Conservation (phyloP, 2,113 vertebrate species). For the Penelope pileata region DNA sequence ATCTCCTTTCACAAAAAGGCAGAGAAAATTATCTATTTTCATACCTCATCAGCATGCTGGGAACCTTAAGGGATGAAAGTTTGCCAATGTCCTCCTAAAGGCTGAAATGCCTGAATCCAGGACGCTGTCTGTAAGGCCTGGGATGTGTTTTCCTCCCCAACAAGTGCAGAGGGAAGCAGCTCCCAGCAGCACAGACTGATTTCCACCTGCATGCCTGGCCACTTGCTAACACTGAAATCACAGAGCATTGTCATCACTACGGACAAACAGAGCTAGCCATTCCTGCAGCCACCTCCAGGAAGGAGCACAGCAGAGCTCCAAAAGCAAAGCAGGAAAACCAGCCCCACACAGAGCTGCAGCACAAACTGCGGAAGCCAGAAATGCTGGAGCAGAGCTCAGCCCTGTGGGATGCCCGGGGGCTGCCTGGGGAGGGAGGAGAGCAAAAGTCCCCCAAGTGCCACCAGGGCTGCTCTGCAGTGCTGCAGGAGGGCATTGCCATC, state of each 20-base stretch:
- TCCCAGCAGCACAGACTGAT: no score
- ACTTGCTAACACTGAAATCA: not conserved
- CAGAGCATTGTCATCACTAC: accelerated
- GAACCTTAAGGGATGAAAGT: not conserved
- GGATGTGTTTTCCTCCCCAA: not conserved
- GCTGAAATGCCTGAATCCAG: not conserved
- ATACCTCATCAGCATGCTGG: not conserved
- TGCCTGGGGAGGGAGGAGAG: not conserved
- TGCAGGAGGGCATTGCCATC: constrained; percentile 56
- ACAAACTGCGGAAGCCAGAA: not conserved
- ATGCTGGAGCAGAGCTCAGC: accelerated
- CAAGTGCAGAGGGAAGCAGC: not conserved
- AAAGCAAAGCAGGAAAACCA: not conserved
- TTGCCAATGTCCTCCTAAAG: not conserved
- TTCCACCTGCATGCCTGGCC: accelerated
- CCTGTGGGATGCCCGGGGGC: not conserved
- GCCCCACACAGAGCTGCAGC: accelerated
- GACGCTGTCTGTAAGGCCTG: not conserved
- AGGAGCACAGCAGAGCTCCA: not conserved
- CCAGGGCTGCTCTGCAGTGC: not conserved
- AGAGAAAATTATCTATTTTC: not conserved
- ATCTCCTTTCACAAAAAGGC: not conserved
- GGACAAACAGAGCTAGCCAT: accelerated
- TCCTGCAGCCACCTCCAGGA: accelerated
- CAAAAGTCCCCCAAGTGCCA: not conserved